Base-by-base conservation (phyloP, 2,888 invertebrate species). In the Meganola albula region DNA sequence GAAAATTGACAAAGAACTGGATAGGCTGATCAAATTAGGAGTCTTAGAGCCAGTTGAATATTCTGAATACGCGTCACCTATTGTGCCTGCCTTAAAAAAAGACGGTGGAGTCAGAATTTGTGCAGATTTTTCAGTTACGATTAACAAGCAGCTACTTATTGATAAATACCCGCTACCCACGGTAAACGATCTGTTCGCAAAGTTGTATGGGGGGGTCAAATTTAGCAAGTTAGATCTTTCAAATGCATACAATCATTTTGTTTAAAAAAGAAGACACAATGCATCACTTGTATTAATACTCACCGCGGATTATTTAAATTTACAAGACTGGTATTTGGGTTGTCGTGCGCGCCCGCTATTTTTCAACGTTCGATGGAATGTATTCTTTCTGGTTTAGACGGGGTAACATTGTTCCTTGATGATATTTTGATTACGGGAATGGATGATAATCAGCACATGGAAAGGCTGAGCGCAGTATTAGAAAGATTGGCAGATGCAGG, bases 191-290 rank as follows among this genome's bases (percentile, higher is more conserved):
- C 10, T 41, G 7, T 41, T 41, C 24, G 12, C 37, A 2, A 41
- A 34, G 13, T 13, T 41, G 9, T 12, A 37, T 21, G 32, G 32
- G 1, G 37, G 34, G 1, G 12, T 14, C 2, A 10, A 35, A 12
- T 42, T 31, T 23, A 33, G 27, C 10, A 42, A 42, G 20, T 3
- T 42, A 10, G 37, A 41, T 26, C 6, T 41, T 2, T 41, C 41
- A 6, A 31, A 30, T 24, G 41, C 41, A 1, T 41, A 41, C 5
- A 40, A 42, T 12, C 48, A 48, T 28, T 40, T 34, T 22, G 4
- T 24, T 6, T 13, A 10, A 9, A 40, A 14, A 24, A 26, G 12
- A 21, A 34, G 0, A 6, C 12, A 4, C 44, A 42, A 1, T 34
- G 40, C 4, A 9, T 41, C 1, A 41, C 37, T 4, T 32, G 34